Evolutionary conservation across 1,140 invertebrate genomes (phyloP).

Genomic region (Leptinotarsa lineolata): DNA sequence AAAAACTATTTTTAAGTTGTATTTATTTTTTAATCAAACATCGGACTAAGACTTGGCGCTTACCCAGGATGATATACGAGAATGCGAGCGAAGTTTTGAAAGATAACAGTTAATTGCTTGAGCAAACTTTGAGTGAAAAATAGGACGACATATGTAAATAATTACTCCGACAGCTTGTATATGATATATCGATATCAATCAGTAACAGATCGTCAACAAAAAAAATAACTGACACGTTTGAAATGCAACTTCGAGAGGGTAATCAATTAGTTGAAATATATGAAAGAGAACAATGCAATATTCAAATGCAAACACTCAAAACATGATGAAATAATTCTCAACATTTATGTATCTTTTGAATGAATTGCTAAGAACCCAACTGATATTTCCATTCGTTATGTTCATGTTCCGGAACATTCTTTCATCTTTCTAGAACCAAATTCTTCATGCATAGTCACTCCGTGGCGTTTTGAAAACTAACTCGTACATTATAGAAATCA

Average conservation of each 20-base stretch:
- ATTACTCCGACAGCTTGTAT: not conserved
- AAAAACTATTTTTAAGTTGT: not conserved
- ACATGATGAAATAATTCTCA: too few species aligned
- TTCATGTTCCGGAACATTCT: too few species aligned
- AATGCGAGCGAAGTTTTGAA: not conserved
- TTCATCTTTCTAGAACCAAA: too few species aligned
- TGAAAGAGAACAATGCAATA: too few species aligned
- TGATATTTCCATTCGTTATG: too few species aligned
- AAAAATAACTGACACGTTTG: not conserved
- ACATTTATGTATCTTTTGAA: too few species aligned
- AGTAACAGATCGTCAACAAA: not conserved
- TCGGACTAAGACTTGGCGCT: not conserved
- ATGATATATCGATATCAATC: conserved; percentile 3
- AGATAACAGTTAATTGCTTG: conserved; percentile 3
- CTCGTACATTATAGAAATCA: too few species aligned
- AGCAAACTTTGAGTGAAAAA: not conserved
- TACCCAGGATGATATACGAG: conserved; percentile 2
- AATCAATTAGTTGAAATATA: too few species aligned
- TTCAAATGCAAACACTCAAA: too few species aligned
- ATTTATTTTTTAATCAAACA: conserved; percentile 5
- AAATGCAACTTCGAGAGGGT: not conserved
- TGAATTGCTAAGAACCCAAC: too few species aligned
- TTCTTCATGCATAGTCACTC: too few species aligned
- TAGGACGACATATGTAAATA: conserved; percentile 3
- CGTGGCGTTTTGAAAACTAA: too few species aligned